These are phyloP conservation scores for Entelurus aequoreus DNA, from an alignment of 2,113 vertebrate species.

Conservation along the genomic window DNA sequence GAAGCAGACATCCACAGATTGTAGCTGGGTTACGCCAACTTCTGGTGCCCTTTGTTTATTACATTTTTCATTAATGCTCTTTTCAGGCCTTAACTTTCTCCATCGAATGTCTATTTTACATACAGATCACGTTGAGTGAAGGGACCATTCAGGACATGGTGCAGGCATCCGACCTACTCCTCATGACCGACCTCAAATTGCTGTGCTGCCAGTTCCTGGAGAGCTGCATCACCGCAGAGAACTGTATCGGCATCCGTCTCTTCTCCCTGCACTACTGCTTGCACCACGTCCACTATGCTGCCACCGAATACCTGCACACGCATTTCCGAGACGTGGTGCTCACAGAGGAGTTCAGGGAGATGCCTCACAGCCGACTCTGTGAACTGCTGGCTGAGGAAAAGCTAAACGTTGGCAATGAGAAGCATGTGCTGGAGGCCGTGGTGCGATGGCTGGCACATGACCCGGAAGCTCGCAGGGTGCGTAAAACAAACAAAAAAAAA, in stretches of 20 bases:
- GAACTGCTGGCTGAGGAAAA: constrained; percentile 94
- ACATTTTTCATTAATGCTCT: background rate
- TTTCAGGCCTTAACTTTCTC: background rate
- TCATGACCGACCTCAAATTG: constrained; percentile 92
- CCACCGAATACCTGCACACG: constrained; percentile 95
- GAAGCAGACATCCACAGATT: background rate
- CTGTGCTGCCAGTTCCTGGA: constrained; percentile 97
- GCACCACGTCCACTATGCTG: constrained; percentile 87
- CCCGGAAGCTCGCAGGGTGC: constrained; percentile 84
- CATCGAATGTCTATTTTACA: too few species aligned
- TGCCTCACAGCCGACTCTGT: constrained; percentile 81
- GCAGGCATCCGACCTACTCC: constrained; percentile 92
- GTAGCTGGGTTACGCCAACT: background rate
- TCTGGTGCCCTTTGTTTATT: background rate
- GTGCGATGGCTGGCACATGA: constrained; percentile 91
- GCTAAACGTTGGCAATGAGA: constrained; percentile 94
- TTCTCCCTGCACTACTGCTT: constrained; percentile 96
- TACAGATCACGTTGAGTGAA: constrained; percentile 88
- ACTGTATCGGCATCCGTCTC: constrained; percentile 95
- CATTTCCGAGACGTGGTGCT: constrained; percentile 91
- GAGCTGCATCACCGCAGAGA: constrained; percentile 93
- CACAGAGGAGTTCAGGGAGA: constrained; percentile 91
- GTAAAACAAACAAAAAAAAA: constrained; percentile 7
- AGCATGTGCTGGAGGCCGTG: constrained; percentile 89
- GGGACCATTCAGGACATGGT: constrained; percentile 97